These are phyloP conservation scores for Drosophila neocordata DNA, from an alignment of 1,140 invertebrate genomes.

Conservation along the genomic window DNA sequence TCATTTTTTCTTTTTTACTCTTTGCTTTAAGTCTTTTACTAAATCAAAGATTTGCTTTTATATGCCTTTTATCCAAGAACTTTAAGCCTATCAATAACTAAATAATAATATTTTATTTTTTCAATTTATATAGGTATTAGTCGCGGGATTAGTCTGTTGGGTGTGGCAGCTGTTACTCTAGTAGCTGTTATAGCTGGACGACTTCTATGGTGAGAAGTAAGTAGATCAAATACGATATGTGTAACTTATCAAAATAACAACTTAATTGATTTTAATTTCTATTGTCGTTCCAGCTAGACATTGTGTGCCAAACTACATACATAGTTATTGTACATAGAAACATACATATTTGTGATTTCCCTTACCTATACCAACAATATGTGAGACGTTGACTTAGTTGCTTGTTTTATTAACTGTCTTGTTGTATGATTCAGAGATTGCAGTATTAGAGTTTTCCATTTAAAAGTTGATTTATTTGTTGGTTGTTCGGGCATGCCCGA, in stretches of 20 bases:
- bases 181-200: slow-evolving; percentile 51
- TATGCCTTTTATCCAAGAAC: neutral
- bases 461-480: slow-evolving; percentile 55
- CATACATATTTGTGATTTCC: slow-evolving; percentile 62
- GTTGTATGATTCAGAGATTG: slow-evolving; percentile 58
- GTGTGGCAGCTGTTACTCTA: slow-evolving; percentile 53
- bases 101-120: slow-evolving; percentile 11
- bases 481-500: slow-evolving; percentile 61
- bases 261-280: slow-evolving; percentile 28
- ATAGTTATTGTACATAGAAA: slow-evolving; percentile 1
- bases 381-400: slow-evolving; percentile 34
- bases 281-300: slow-evolving; percentile 44
- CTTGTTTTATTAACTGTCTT: slow-evolving; percentile 23
- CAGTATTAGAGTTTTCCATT: slow-evolving; percentile 67
- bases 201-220: slow-evolving; percentile 72
- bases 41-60: neutral
- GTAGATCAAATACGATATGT: slow-evolving; percentile 10
- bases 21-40: too few relatives aligned
- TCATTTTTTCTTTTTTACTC: neutral
- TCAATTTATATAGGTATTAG: slow-evolving; percentile 20
- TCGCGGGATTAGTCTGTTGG: slow-evolving; percentile 46
- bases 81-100: neutral
- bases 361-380: slow-evolving; percentile 16
- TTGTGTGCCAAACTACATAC: slow-evolving; percentile 35
- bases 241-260: neutral